Evolutionary conservation across 2,888 invertebrate species (phyloP).

Genomic region (Meganola albula): DNA sequence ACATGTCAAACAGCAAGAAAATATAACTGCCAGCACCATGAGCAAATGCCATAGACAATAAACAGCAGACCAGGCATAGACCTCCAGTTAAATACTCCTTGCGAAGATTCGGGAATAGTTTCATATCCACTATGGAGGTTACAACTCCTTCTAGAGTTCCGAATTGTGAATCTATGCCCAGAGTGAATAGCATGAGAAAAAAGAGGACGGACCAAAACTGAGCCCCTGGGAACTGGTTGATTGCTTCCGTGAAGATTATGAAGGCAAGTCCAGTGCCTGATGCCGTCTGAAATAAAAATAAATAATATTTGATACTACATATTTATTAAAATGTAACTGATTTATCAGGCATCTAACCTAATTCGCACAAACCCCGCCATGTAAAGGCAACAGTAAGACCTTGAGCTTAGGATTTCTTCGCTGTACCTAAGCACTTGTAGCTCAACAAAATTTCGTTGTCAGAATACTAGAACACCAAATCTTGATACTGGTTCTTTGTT

Average conservation of each 20-base stretch:
- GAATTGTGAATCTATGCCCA: conserved; percentile 98
- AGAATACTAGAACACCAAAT: too few relatives aligned
- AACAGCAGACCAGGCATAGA: conserved; percentile 88
- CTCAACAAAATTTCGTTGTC: too few relatives aligned
- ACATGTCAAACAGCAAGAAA: conserved; percentile 95
- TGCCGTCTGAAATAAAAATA: conserved; percentile 83
- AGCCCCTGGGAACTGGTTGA: conserved; percentile 97
- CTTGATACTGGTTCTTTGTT: too few relatives aligned
- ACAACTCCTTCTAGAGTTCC: conserved; percentile 97
- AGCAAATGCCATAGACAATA: conserved; percentile 92
- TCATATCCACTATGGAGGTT: conserved; percentile 96
- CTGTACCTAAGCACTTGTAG: too few relatives aligned
- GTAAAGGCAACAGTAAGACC: too few relatives aligned
- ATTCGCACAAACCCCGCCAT: too few relatives aligned
- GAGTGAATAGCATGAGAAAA: conserved; percentile 96
- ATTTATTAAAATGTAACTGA: too few relatives aligned
- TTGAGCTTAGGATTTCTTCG: too few relatives aligned
- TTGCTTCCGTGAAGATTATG: conserved; percentile 98
- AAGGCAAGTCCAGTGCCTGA: conserved; percentile 97
- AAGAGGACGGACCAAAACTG: conserved; percentile 98
- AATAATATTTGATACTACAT: conserved; percentile 2
- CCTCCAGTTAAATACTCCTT: conserved; percentile 92
- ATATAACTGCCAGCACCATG: conserved; percentile 96
- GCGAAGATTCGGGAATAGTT: conserved; percentile 92
- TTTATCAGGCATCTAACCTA: too few relatives aligned